Conservation (phyloP, 1,140 invertebrate species). For the Heliothis virescens region DNA sequence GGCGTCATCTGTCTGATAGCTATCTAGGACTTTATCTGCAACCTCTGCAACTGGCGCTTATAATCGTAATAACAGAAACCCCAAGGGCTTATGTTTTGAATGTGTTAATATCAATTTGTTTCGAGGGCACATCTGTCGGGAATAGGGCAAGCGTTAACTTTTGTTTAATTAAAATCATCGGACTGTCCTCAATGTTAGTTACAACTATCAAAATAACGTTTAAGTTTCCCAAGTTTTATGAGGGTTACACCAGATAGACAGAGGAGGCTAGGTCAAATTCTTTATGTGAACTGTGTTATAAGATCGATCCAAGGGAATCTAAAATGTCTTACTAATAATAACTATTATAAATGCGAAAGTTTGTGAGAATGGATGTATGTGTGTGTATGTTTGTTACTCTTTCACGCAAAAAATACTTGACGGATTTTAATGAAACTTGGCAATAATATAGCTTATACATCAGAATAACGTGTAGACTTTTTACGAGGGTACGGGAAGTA, state of each 20-base stretch:
- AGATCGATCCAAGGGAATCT: constrained; percentile 5
- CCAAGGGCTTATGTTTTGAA: constrained; percentile 34
- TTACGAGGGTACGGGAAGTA: no score
- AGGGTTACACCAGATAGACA: background rate
- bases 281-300: constrained; percentile 15
- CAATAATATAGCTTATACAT: no score
- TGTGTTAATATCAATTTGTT: constrained; percentile 45
- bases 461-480: no score
- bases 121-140: constrained; percentile 27
- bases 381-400: no score
- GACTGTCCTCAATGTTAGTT: constrained; percentile 3
- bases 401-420: no score
- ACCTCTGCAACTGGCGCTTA: background rate
- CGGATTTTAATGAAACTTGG: no score
- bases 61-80: constrained; percentile 31
- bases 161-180: constrained; percentile 42
- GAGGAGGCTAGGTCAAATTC: constrained; percentile 7
- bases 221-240: constrained; percentile 18
- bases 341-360: no score
- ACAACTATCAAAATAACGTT: constrained; percentile 30
- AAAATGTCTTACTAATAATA: no score
- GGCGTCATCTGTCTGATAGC: no score
- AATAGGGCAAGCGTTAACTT: constrained; percentile 25
- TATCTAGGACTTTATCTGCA: no score
- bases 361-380: no score